A percentile compares a stretch with the other conserved stretches of the same genome.
Evolutionary conservation across 2,113 vertebrate species (phyloP).

Genomic region (Dolichallabes microphthalmus): DNA sequence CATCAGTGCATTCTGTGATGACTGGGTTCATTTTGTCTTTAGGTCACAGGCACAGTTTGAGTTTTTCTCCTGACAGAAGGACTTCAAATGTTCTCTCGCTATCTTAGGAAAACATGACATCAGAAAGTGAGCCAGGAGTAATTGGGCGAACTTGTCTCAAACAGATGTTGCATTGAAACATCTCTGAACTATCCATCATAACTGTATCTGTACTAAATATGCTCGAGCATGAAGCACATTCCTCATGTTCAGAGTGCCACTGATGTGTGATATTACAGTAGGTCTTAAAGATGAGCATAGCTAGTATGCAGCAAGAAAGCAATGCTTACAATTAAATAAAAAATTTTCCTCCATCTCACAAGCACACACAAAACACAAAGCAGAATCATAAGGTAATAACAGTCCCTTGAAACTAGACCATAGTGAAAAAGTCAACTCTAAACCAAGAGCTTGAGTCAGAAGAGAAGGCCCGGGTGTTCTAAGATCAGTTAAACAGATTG

Average conservation of each 20-base stretch:
- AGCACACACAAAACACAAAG: background rate
- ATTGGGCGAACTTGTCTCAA: constrained; percentile 17
- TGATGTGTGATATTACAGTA: constrained; percentile 5
- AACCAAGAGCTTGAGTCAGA: constrained; percentile 2
- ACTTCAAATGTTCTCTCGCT: constrained; percentile 32
- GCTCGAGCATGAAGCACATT: constrained; percentile 39
- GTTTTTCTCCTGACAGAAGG: constrained; percentile 23
- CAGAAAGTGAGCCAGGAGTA: background rate
- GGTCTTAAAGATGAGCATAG: background rate
- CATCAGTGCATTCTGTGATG: constrained; percentile 24
- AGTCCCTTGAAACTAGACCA: background rate
- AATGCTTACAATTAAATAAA: background rate
- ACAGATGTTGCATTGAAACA: constrained; percentile 23
- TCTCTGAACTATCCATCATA: constrained; percentile 17
- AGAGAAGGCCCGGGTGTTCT: background rate
- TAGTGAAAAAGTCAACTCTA: background rate
- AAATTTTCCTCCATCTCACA: background rate
- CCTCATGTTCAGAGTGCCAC: constrained; percentile 8
- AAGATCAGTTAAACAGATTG: background rate
- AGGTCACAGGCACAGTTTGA: constrained; percentile 18
- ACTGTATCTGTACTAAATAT: constrained; percentile 35
- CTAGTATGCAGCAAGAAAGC: background rate
- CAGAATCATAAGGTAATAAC: constrained; percentile 16
- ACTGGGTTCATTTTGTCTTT: constrained; percentile 22
- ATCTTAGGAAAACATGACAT: constrained; percentile 23